Conservation (phyloP, 2,797 vertebrate species). For the Otus scops region DNA sequence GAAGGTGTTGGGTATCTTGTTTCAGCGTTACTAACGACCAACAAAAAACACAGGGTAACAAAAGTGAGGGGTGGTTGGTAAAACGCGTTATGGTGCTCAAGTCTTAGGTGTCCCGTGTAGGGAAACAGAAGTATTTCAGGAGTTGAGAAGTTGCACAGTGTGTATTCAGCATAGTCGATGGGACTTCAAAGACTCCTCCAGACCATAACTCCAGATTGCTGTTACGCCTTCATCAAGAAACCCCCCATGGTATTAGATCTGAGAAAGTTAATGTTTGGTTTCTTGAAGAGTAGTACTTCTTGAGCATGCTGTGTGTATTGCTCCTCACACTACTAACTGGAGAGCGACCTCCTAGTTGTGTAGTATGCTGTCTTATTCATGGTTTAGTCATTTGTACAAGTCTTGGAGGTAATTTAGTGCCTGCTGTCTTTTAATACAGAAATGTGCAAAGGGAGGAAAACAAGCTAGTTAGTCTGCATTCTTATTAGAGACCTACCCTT, state of each 20-base stretch:
- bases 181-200: background rate
- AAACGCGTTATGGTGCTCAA: background rate
- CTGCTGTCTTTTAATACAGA: background rate
- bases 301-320: background rate
- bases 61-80: background rate
- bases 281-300: background rate
- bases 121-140: background rate
- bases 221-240: background rate
- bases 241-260: background rate
- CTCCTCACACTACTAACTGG: background rate
- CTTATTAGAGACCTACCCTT: background rate
- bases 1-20: background rate
- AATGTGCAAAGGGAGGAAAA: background rate
- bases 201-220: background rate
- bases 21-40: background rate
- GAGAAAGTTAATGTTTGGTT: background rate
- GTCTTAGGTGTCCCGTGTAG: background rate
- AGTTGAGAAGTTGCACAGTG: background rate
- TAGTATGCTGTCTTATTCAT: background rate
- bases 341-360: background rate
- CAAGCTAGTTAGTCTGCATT: background rate
- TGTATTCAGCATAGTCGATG: accelerated
- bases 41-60: background rate
- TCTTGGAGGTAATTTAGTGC: background rate
- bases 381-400: background rate